Evolutionary conservation across 2,888 invertebrate species (phyloP), one percentile per base, ranked within the genome.

Genomic region (Andrena fulva): DNA sequence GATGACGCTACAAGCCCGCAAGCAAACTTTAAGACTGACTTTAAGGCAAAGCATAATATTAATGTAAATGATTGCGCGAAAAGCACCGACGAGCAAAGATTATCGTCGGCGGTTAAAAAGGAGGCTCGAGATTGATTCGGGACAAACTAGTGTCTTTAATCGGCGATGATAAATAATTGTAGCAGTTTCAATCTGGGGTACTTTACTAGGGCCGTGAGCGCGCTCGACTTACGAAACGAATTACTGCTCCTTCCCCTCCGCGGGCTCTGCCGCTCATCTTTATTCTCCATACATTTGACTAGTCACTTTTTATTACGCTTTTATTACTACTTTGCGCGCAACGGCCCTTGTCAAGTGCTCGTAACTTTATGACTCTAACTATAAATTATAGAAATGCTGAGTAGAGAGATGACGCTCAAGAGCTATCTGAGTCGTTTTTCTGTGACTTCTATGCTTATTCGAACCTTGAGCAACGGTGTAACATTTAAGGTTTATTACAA

Each of bases 21-120:
- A 89, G 85, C 84, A 91, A 93, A 93, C 89, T 92, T 93, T 89
- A 93, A 93, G 93, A 93, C 93, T 93, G 93, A 93, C 87, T 93
- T 92, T 85, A 92, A 93, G 91, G 91, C 92, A 92, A 93, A 93
- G 90, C 91, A 89, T 90, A 93, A 91, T 82, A 82, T 90, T 90
- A 92, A 91, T 84, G 80, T 90, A 80, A 91, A 91, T 66, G 90
- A 92, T 29, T 92, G 91, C 80, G 82, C 87, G 31, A 91, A 92
- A 77, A 87, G 70, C 77, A 87, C 87, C 27, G 89, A 89, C 73
- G 91, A 92, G 63, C 88, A 87, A 77, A 87, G 82, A 78, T 68
- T 83, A 60, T 78, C 79, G 24, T 75, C 84, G 24, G 35, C 72
- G n/a, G 83, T 83, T 68, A 83, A 84, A 48, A 83, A 83, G 90